Conservation (phyloP, 2,888 invertebrate genomes). For the Luperina testacea region DNA sequence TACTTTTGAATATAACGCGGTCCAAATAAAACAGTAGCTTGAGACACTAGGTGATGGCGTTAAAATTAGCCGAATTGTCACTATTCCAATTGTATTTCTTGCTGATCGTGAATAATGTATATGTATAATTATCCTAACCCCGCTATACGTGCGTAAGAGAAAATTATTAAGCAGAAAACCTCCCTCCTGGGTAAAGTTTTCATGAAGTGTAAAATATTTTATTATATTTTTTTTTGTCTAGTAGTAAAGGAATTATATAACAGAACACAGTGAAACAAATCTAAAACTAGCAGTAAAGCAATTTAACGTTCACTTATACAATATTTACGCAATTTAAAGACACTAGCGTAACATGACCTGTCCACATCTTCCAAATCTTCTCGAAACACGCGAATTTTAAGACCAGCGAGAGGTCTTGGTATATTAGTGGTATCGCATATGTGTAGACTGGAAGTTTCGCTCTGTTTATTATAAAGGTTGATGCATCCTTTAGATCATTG, state of each 20-base stretch:
- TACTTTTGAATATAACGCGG: background rate
- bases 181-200: too few relatives aligned
- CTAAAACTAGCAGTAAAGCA: slow-evolving; percentile 58
- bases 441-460: slow-evolving; percentile 68
- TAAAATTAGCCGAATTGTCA: too few relatives aligned
- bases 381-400: background rate
- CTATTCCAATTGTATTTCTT: too few relatives aligned
- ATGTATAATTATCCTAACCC: too few relatives aligned
- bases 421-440: slow-evolving; percentile 55
- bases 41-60: too few relatives aligned
- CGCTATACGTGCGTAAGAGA: too few relatives aligned
- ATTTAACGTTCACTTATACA: slow-evolving; percentile 74
- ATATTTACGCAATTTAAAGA: slow-evolving; percentile 74
- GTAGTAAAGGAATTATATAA: background rate
- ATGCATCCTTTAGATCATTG: slow-evolving; percentile 75
- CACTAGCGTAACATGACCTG: slow-evolving; percentile 66
- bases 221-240: too few relatives aligned
- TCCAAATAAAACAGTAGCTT: background rate
- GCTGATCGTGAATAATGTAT: too few relatives aligned
- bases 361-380: slow-evolving; percentile 36
- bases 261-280: slow-evolving; percentile 38
- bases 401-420: slow-evolving; percentile 58
- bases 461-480: slow-evolving; percentile 79
- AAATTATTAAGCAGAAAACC: too few relatives aligned
- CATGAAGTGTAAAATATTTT: background rate